Conservation (phyloP, 2,888 invertebrate genomes). For the Diplazon laetatorius region DNA sequence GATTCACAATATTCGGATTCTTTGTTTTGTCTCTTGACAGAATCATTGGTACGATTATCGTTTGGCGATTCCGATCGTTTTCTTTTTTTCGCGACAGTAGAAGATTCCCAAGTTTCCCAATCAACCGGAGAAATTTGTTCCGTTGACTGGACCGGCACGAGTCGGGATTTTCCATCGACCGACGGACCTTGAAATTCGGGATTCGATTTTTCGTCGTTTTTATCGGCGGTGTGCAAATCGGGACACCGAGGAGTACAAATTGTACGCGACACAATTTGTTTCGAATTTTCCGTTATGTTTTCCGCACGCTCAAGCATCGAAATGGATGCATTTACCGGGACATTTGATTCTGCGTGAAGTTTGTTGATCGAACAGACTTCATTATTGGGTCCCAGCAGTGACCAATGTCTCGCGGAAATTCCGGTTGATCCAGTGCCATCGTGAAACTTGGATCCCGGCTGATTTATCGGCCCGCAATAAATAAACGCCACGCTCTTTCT, state of each 20-base stretch:
- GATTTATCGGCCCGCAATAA: conserved; percentile 1
- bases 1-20: not conserved
- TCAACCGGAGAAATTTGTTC: not conserved
- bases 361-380: not conserved
- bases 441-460: not conserved
- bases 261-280: too few relatives aligned
- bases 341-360: not conserved
- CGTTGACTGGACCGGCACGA: too few relatives aligned
- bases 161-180: not conserved
- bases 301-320: not conserved
- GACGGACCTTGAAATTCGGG: not conserved
- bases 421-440: not conserved
- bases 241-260: not conserved
- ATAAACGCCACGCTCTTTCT: conserved; percentile 14
- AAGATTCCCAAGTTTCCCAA: not conserved
- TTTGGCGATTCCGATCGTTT: conserved; percentile 5
- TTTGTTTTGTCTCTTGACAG: not conserved
- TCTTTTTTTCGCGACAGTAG: not conserved
- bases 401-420: not conserved
- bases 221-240: not conserved
- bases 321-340: not conserved
- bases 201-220: not conserved
- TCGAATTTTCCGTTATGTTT: not conserved
- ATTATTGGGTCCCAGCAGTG: not conserved
- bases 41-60: too few relatives aligned